Evolutionary conservation across 2,113 vertebrate species (phyloP), one percentile per base, ranked within the genome.

Genomic region (Pedetes capensis): DNA sequence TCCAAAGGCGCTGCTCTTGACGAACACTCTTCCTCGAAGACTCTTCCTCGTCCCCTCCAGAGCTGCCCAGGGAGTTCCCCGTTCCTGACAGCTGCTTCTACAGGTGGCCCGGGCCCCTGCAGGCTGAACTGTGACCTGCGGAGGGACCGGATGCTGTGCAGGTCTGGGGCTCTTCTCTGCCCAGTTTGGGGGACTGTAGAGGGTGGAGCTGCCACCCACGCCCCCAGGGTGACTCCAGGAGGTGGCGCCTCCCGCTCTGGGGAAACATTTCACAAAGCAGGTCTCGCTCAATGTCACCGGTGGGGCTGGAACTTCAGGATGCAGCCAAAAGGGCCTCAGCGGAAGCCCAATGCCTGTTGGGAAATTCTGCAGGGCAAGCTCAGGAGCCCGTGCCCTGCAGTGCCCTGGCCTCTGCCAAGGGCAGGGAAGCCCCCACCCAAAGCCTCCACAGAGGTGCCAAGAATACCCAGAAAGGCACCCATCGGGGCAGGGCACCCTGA

Each of bases 61-160:
- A n/a, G n/a, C n/a, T n/a, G n/a, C n/a, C n/a, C n/a, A n/a, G n/a
- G n/a, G n/a, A n/a, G n/a, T n/a, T n/a, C n/a, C n/a, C n/a, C n/a
- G n/a, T n/a, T n/a, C n/a, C n/a, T n/a, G n/a, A n/a, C 72, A 85
- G 82, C 44, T 27, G 18, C 42, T n/a, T n/a, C n/a, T n/a, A n/a
- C 18, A 13, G 83, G n/a, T 2, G 20, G 14, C 9, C 5, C 7
- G 34, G 49, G 6, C 6, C 3, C n/a, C 20, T 2, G 16, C 17
- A 44, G 68, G 63, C 80, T 32, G 55, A 79, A 63, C 25, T 32
- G 39, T 5, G 11, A 12, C 27, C 6, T 3, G 16, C 6, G 25
- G 69, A 32, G 61, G 32, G 42, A 29, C 1, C 13, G 44, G 16
- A 64, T 63, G 5, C 44, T 39, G 20, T 37, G 7, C 20, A 29